phyloP scores from a whole-genome alignment of 1,140 invertebrate species.

The Apis laboriosa region DNA sequence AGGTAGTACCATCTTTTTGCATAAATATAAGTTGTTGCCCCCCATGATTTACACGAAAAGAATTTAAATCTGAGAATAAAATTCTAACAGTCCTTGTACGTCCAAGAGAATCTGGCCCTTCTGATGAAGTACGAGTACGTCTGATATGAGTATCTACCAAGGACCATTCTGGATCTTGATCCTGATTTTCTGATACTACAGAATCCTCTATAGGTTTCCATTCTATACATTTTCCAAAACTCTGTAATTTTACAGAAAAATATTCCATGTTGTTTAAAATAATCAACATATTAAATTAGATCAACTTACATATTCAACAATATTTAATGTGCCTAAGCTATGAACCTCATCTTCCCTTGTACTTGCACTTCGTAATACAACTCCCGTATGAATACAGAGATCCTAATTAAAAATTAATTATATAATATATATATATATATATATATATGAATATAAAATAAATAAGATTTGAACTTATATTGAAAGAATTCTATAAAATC shows the following conservation, averaged over 20 bases:
- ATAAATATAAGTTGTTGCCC: conserved; percentile 87
- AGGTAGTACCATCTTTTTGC: conserved; percentile 87
- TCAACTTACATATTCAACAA: conserved; percentile 79
- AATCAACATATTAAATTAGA: neutral
- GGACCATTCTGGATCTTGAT: conserved; percentile 91
- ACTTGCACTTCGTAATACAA: conserved; percentile 75
- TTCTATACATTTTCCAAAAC: conserved; percentile 85
- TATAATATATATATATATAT: neutral
- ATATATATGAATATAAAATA: neutral
- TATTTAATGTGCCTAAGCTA: conserved; percentile 78
- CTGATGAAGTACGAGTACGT: conserved; percentile 79
- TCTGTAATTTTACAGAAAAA: conserved; percentile 67
- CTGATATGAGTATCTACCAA: conserved; percentile 87
- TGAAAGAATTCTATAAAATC: neutral
- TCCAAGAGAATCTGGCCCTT: conserved; percentile 81
- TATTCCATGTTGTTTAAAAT: neutral
- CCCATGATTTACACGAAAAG: conserved; percentile 85
- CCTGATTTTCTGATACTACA: conserved; percentile 87
- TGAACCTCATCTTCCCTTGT: conserved; percentile 78
- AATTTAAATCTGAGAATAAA: conserved; percentile 85
- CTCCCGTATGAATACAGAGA: conserved; percentile 78
- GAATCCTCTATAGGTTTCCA: conserved; percentile 90
- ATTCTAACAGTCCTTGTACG: conserved; percentile 84
- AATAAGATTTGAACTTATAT: neutral
- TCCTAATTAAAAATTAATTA: conserved; percentile 70